Evolutionary conservation across 1,140 invertebrate genomes (phyloP), one percentile per base, ranked within the genome.

Genomic region (Musca vetustissima): DNA sequence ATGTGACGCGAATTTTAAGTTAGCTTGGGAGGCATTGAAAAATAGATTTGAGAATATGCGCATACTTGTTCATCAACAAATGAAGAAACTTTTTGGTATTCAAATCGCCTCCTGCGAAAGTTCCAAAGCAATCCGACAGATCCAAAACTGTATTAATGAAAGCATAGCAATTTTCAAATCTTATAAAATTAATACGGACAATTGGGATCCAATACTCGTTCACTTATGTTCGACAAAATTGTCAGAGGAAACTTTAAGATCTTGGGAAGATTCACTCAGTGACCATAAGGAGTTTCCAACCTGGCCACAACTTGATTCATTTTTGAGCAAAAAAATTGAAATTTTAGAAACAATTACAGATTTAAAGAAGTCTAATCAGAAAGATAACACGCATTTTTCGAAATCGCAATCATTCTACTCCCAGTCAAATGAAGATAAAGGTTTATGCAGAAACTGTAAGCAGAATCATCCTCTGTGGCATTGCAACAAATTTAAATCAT

Each of bases 21-120:
- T 55, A 55, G 53, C 53, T 55, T 55, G 53, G 53, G 53, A 55
- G 14, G 53, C 53, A 4, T 15, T 55, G 4, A 22, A 55, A 24
- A 11, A 1, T 22, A 22, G 53, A 11, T 55, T 14, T 24, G 24
- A 55, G 4, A 55, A 55, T 24, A 22, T 8, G 1, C 4, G 53
- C 6, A 22, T 55, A 13, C 24, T 55, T 14, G 53, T 55, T 11
- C 14, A 25, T 11, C 19, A 55, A 55, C 53, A 55, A 15, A 21
- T 28, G 24, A 7, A 55, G 24, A 21, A 22, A 3, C 21, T 55
- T 24, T 15, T 55, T 14, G 22, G 22, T 14, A 25, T 55, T 28
- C 28, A 28, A 28, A 8, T 28, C 28, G 28, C 28, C 28, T n/a
- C n/a, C n/a, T n/a, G n/a, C n/a, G n/a, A n/a, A 28, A 28, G 3